phyloP scores from a whole-genome alignment of 2,113 vertebrate species.

The Corvus moneduloides region DNA sequence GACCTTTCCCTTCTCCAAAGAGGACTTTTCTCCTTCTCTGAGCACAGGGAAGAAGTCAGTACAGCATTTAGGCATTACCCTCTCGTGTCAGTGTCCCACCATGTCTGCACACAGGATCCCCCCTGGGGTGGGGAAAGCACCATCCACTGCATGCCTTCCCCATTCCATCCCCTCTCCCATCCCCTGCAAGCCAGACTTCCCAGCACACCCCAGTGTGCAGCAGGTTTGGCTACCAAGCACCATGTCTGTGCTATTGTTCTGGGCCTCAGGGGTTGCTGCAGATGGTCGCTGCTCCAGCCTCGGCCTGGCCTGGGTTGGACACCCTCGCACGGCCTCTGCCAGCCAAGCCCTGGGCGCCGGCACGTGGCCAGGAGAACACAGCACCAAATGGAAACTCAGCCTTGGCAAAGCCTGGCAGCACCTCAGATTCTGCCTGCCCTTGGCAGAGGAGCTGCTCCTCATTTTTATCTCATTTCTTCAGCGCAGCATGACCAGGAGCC shows the following conservation, averaged over 20 bases:
- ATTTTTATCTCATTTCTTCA: not conserved
- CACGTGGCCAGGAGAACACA: not conserved
- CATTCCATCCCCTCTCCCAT: not conserved
- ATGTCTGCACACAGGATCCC: not conserved
- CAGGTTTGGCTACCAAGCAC: not conserved
- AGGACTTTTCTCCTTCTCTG: not conserved
- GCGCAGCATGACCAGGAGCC: not conserved
- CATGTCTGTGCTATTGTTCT: fast-evolving
- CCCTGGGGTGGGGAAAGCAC: not conserved
- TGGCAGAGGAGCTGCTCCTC: not conserved
- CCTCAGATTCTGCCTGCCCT: not conserved
- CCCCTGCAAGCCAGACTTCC: not conserved
- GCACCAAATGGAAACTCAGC: not conserved
- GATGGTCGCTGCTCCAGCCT: not conserved
- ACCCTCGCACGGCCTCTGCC: not conserved
- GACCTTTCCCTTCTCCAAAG: not conserved
- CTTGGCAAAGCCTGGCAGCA: not conserved
- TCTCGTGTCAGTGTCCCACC: not conserved
- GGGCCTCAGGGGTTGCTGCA: not conserved
- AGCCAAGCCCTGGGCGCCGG: not conserved
- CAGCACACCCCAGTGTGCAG: not conserved
- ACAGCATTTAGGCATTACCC: not conserved
- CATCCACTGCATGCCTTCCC: not conserved
- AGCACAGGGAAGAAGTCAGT: not conserved
- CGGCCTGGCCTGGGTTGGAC: not conserved